Evolutionary conservation across 2,113 vertebrate species (phyloP).

Genomic region (Azemiops feae): DNA sequence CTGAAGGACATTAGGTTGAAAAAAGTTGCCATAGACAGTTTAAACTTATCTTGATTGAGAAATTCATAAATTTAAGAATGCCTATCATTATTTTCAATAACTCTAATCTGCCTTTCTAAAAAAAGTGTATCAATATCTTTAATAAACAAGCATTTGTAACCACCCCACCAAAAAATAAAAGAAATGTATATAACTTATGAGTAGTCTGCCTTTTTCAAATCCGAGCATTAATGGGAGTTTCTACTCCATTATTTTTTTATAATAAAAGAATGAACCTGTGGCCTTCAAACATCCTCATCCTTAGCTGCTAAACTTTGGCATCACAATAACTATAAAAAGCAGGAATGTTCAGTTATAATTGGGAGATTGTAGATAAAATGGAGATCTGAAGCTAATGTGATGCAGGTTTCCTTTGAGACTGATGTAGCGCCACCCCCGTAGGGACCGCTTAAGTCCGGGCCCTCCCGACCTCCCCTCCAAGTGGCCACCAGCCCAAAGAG

Average conservation of each 20-base stretch:
- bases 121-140: neutral
- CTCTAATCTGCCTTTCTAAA: neutral
- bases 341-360: neutral
- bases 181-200: neutral
- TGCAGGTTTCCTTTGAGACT: neutral
- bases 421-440: neutral
- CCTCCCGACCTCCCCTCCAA: too few species aligned
- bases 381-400: neutral
- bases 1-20: neutral
- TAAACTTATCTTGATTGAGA: neutral
- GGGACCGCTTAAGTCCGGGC: too few species aligned
- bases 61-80: neutral
- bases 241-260: neutral
- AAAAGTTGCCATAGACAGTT: neutral
- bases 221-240: neutral
- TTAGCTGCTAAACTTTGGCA: neutral
- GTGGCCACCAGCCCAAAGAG: too few species aligned
- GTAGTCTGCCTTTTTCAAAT: neutral
- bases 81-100: neutral
- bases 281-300: neutral
- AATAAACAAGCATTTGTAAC: neutral
- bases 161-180: neutral
- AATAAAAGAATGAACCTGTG: neutral
- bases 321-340: neutral
- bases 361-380: neutral